Evolutionary conservation across 2,113 vertebrate genomes (phyloP).

Genomic region (Psophia crepitans): DNA sequence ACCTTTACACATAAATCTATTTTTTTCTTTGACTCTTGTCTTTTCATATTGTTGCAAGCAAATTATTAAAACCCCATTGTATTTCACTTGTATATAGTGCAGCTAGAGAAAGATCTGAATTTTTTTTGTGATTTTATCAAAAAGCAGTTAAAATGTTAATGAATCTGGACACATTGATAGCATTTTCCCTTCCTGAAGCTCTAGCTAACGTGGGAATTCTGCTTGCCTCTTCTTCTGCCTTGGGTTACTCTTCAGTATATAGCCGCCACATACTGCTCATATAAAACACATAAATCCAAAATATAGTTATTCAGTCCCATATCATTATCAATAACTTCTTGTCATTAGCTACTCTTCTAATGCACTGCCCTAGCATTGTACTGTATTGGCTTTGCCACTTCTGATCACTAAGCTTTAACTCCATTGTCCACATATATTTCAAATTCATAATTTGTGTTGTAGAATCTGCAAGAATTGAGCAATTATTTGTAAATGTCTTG

Average conservation of each 20-base stretch:
- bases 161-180: neutral
- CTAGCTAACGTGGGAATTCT: neutral
- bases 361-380: neutral
- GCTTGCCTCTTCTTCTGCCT: neutral
- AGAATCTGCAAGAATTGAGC: neutral
- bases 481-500: neutral
- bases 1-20: neutral
- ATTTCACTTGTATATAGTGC: neutral
- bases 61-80: neutral
- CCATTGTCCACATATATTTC: neutral
- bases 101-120: neutral
- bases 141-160: neutral
- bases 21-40: neutral
- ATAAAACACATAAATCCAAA: neutral
- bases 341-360: neutral
- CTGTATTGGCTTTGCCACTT: neutral
- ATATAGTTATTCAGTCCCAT: neutral
- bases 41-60: neutral
- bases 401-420: neutral
- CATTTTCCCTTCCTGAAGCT: neutral
- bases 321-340: neutral
- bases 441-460: neutral
- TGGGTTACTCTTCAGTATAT: neutral
- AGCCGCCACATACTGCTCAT: neutral
- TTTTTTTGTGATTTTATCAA: neutral